A percentile compares a stretch with the other conserved stretches of the same genome.
These are phyloP conservation scores for Plumapathes pennacea DNA, from an alignment of 92 coral and sea anemone genomes.

Conservation along the genomic window DNA sequence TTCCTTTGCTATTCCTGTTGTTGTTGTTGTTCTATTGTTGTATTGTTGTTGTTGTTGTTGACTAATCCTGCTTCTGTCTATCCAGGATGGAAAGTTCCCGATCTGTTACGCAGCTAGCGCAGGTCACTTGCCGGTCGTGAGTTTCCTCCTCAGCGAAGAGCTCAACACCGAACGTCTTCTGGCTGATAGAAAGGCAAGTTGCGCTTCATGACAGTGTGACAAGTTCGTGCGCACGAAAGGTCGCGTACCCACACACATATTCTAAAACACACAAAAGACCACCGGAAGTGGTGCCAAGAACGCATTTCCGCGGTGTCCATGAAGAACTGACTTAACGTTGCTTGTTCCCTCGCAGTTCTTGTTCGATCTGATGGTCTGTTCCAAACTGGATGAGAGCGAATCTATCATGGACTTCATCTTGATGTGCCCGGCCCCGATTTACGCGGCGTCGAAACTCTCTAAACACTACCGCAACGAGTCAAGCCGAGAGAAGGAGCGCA, in stretches of 20 bases:
- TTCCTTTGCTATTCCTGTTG: not conserved
- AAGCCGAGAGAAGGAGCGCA: slow-evolving; percentile 90
- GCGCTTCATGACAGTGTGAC: not conserved
- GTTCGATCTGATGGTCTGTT: slow-evolving; percentile 96
- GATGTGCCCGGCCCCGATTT: slow-evolving; percentile 94
- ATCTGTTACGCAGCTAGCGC: slow-evolving; percentile 91
- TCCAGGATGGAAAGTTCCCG: slow-evolving; percentile 90
- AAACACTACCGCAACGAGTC: slow-evolving; percentile 91
- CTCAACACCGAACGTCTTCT: slow-evolving; percentile 81
- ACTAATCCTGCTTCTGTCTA: not conserved
- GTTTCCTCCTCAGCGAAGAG: slow-evolving; percentile 79
- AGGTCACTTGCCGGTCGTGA: slow-evolving; percentile 81
- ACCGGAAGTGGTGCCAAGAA: no score
- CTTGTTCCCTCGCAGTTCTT: slow-evolving; percentile 64
- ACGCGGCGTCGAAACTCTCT: slow-evolving; percentile 94
- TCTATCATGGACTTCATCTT: slow-evolving; percentile 88
- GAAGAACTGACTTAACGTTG: no score
- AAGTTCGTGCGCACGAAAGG: no score
- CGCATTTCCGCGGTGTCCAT: no score
- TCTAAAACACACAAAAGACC: not conserved
- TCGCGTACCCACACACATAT: no score
- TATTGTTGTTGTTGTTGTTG: not conserved
- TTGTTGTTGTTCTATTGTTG: not conserved
- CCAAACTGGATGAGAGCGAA: slow-evolving; percentile 74
- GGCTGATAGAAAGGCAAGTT: slow-evolving; percentile 79